These are phyloP conservation scores for Lethenteron camtschaticum DNA, from an alignment of 2,113 vertebrate genomes.

Conservation along the genomic window DNA sequence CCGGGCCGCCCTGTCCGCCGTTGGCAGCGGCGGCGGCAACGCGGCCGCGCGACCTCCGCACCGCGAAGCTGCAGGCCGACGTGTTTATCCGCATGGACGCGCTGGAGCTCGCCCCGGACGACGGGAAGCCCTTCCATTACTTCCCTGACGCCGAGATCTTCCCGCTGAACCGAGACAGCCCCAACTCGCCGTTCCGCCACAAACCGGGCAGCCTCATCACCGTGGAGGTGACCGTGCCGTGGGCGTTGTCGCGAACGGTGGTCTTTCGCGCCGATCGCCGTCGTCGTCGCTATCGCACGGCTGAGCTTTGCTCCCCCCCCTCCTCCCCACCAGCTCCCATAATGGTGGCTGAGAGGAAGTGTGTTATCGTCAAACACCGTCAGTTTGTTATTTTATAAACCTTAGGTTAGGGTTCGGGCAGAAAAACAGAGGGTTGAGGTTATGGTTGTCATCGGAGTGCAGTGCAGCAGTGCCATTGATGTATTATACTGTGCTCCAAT, in stretches of 20 bases:
- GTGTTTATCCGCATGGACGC: background rate
- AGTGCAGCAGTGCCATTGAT: too few relatives aligned
- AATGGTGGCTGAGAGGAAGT: background rate
- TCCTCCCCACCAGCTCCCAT: background rate
- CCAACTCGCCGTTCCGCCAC: constrained; percentile 49
- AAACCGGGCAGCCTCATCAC: constrained; percentile 89
- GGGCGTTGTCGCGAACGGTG: background rate
- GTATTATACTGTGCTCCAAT: too few relatives aligned
- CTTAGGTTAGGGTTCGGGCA: too few relatives aligned
- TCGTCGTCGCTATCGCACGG: background rate
- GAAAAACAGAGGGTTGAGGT: too few relatives aligned
- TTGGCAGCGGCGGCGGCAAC: background rate
- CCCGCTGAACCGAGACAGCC: constrained; percentile 44
- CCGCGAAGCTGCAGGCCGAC: background rate
- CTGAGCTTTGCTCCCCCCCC: background rate
- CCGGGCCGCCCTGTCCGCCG: background rate
- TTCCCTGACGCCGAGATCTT: constrained; percentile 47
- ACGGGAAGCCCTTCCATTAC: constrained; percentile 44
- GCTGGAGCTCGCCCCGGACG: constrained; percentile 43
- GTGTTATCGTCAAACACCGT: background rate
- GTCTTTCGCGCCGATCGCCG: background rate
- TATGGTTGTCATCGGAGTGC: too few relatives aligned
- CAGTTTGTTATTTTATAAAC: background rate
- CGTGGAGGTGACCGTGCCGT: constrained; percentile 46
- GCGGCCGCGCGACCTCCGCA: too few relatives aligned